These are phyloP conservation scores for Engystomops pustulosus DNA, from an alignment of 2,113 vertebrate genomes.

Conservation along the genomic window DNA sequence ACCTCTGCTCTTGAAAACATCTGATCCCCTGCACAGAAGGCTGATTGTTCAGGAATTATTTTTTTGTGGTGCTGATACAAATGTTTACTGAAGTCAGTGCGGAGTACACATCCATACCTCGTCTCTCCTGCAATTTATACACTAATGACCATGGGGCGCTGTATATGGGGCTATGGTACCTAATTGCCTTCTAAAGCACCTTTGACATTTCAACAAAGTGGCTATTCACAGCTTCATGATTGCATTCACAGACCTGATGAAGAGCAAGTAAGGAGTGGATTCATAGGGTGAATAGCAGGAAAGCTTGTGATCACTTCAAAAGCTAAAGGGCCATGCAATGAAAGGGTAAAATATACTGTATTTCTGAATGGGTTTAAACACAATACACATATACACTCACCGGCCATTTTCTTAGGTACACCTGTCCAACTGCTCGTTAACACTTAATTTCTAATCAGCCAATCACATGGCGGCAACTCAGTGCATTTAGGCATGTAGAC, in stretches of 20 bases:
- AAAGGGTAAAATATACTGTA: constrained; percentile 18
- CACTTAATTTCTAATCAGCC: too few species aligned
- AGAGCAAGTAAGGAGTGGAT: constrained; percentile 4
- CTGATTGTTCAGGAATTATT: constrained; percentile 50
- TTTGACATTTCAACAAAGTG: constrained; percentile 42
- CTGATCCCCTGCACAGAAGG: constrained; percentile 45
- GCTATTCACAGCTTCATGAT: constrained; percentile 30
- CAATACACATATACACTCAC: too few species aligned
- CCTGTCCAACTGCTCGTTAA: too few species aligned
- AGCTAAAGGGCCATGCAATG: background rate
- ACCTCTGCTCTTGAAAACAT: constrained; percentile 48
- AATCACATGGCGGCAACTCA: too few species aligned
- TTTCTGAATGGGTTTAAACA: background rate
- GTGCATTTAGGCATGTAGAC: too few species aligned
- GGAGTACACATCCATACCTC: constrained; percentile 29
- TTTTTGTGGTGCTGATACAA: constrained; percentile 48
- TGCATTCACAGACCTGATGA: constrained; percentile 39
- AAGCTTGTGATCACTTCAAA: background rate
- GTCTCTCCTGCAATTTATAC: constrained; percentile 7
- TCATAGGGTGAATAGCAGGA: background rate
- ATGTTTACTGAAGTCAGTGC: constrained; percentile 38
- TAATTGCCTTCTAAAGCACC: constrained; percentile 19
- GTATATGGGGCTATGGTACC: background rate
- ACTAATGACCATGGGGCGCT: constrained; percentile 18
- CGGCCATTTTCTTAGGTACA: too few species aligned